Percentiles rank a stretch among this genome's conserved stretches.
These are phyloP conservation scores for Bombus pyrosoma DNA, from an alignment of 1,140 invertebrate genomes.

Conservation along the genomic window DNA sequence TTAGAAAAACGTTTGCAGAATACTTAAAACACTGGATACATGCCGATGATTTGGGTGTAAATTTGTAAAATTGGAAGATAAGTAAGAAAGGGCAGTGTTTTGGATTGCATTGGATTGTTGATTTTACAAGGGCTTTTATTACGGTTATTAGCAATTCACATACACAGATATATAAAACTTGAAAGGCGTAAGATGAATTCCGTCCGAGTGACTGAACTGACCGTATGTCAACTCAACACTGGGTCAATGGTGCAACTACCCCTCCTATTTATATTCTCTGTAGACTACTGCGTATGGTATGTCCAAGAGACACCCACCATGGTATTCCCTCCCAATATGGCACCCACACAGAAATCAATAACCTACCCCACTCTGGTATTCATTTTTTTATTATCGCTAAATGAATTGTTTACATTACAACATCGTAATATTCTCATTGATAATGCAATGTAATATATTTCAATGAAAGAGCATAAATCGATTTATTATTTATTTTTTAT, in stretches of 20 bases:
- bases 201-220: constrained; percentile 72
- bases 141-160: constrained; percentile 47
- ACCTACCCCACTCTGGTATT: constrained; percentile 72
- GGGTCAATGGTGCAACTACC: constrained; percentile 82
- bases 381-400: constrained; percentile 52
- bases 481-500: neutral
- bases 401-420: constrained; percentile 55
- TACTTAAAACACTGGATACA: constrained; percentile 35
- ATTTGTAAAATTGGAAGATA: constrained; percentile 41
- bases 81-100: constrained; percentile 63
- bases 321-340: constrained; percentile 74
- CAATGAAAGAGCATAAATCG: neutral
- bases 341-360: constrained; percentile 80
- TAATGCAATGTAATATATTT: constrained; percentile 29
- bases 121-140: constrained; percentile 26
- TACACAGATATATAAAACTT: constrained; percentile 43
- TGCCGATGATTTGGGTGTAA: constrained; percentile 33
- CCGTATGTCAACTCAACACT: constrained; percentile 78
- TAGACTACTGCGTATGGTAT: constrained; percentile 70
- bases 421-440: neutral
- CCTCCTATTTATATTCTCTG: constrained; percentile 79
- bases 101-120: constrained; percentile 50
- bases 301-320: constrained; percentile 73
- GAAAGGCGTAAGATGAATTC: constrained; percentile 35
- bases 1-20: constrained; percentile 10